Conservation (phyloP, 2,797 vertebrate species). For the Rhynchonycteris naso region DNA sequence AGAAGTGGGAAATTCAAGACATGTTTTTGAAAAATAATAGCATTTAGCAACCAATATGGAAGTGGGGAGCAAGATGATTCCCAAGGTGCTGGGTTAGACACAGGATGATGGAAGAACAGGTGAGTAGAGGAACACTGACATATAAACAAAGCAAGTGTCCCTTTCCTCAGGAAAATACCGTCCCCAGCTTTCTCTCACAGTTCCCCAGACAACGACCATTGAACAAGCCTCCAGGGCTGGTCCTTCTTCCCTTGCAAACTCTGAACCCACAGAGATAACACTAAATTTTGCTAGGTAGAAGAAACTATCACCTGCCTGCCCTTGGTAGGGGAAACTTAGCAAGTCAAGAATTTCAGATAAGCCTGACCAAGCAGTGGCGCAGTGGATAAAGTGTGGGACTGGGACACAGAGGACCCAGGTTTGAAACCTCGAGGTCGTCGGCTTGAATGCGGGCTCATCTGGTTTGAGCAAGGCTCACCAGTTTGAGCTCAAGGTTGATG, state of each 20-base stretch:
- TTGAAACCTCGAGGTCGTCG: no score
- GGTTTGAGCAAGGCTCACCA: no score
- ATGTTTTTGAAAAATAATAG: neutral
- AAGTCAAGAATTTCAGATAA: neutral
- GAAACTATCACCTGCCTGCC: slow-evolving; percentile 1
- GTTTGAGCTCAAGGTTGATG: no score
- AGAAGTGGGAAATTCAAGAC: neutral
- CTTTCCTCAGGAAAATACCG: neutral
- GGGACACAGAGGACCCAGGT: no score
- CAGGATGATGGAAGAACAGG: neutral
- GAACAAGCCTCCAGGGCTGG: neutral
- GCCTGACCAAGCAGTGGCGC: no score
- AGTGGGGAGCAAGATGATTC: neutral
- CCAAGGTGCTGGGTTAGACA: neutral
- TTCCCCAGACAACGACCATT: neutral
- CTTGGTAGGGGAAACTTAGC: neutral
- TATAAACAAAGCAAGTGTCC: neutral
- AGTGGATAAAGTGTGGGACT: no score
- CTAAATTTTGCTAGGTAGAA: neutral
- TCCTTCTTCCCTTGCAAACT: neutral
- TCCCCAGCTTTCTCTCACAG: neutral
- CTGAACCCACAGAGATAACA: neutral
- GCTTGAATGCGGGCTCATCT: no score
- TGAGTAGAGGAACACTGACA: neutral
- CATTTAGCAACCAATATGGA: neutral